Base-by-base conservation (phyloP, 2,113 vertebrate species). In the Syngnathoides biaculeatus region DNA sequence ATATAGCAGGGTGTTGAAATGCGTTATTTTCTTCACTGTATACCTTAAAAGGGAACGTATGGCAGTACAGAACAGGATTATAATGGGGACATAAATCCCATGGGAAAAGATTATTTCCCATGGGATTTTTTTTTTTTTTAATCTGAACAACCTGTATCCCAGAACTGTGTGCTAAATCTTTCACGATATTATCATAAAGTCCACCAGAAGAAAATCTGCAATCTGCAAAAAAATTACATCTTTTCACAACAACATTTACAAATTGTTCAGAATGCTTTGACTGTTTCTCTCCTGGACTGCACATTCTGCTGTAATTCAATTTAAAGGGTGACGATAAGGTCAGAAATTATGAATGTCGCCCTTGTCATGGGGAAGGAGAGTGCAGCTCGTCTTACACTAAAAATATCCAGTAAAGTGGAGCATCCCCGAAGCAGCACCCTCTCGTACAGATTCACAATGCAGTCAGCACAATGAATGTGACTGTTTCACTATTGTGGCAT, bases 391-490 rank as follows among this genome's bases (percentile, higher is more conserved):
- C 77, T 85, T 80, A 79, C 73, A 73, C 88, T 90, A 92, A 89
- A 91, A 91, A 92, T 91, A 91, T 78, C 85, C 72, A 64, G 68
- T 42, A 68, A 89, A 86, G 80, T 84, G 79, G 84, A 89, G 79
- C 81, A 53, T 88, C 79, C 78, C 88, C 60, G 65, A 77, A 84
- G 82, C 81, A 87, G 79, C 72, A 58, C 47, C 14, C 39, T 39
- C 78, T 82, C 71, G 72, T 78, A 75, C 50, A 58, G 71, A 72
- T 80, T 76, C 73, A 65, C 45, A 69, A 64, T 27, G 76, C 73
- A 84, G 66, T 69, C 69, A 27, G 30, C 24, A 59, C 22, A 82
- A 68, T 71, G 68, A 53, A 68, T 53, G 38, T 27, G 47, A 40
- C 43, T 1, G 13, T 27, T 68, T 63, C 48, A 48, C 58, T 43